phyloP scores from a whole-genome alignment of 2,113 vertebrate species.

The Arothron firmamentum region DNA sequence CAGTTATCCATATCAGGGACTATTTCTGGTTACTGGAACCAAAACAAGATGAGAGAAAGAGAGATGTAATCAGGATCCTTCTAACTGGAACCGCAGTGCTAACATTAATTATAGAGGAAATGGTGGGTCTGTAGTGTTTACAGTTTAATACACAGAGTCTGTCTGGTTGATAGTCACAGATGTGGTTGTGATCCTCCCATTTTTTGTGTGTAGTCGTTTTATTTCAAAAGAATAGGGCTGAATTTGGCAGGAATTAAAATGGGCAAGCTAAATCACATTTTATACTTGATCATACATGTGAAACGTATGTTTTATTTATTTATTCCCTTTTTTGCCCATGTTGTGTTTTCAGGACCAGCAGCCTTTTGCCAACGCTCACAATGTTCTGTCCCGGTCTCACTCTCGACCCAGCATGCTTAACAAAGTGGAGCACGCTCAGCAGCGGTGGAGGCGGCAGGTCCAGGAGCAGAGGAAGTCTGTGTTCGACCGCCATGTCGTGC shows the following conservation, averaged over 20 bases:
- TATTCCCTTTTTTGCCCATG: neutral
- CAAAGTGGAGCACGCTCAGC: constrained; percentile 96
- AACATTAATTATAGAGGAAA: constrained; percentile 37
- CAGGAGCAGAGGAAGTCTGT: constrained; percentile 97
- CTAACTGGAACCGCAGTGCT: neutral
- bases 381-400: constrained; percentile 88
- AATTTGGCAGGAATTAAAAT: too few species aligned
- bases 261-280: too few species aligned
- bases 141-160: constrained; percentile 8
- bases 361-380: constrained; percentile 93
- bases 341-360: constrained; percentile 86
- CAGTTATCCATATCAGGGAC: neutral
- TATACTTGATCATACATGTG: too few species aligned
- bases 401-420: constrained; percentile 92
- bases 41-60: neutral
- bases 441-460: constrained; percentile 96
- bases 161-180: constrained; percentile 5
- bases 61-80: neutral
- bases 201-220: neutral
- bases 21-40: neutral
- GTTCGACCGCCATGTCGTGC: constrained; percentile 95
- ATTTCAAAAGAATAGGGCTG: too few species aligned
- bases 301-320: neutral
- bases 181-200: constrained; percentile 5
- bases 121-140: constrained; percentile 28